Evolutionary conservation across 2,888 invertebrate species (phyloP).

Genomic region (Drosophila greeni): DNA sequence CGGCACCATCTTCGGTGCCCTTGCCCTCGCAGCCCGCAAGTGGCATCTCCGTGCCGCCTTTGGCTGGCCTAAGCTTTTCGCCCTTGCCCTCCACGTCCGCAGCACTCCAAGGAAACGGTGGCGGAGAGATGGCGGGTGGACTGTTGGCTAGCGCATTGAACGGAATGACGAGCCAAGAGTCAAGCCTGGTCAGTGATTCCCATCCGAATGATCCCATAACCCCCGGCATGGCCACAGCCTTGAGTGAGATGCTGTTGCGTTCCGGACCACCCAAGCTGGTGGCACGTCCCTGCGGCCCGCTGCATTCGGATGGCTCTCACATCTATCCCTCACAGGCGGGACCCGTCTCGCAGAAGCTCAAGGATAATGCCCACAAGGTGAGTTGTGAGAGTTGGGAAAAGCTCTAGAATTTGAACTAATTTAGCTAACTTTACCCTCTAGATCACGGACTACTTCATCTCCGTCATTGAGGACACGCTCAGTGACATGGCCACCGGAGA

Average conservation of each 20-base stretch:
- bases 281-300: slow-evolving; percentile 79
- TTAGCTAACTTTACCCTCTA: slow-evolving; percentile 65
- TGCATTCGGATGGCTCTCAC: slow-evolving; percentile 78
- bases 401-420: background rate
- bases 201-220: slow-evolving; percentile 52
- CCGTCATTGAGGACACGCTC: slow-evolving; percentile 84
- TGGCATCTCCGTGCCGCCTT: slow-evolving; percentile 55
- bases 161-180: slow-evolving; percentile 47
- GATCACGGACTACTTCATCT: slow-evolving; percentile 85
- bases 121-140: slow-evolving; percentile 34
- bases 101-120: slow-evolving; percentile 10
- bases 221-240: slow-evolving; percentile 68
- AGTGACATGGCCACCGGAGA: slow-evolving; percentile 82
- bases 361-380: slow-evolving; percentile 83
- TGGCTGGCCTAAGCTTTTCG: slow-evolving; percentile 68
- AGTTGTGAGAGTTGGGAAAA: slow-evolving; percentile 40
- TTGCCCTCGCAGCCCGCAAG: slow-evolving; percentile 5
- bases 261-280: slow-evolving; percentile 79
- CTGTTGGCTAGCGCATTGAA: slow-evolving; percentile 53
- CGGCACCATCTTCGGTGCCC: background rate
- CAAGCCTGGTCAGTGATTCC: slow-evolving; percentile 38
- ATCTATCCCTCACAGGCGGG: slow-evolving; percentile 81
- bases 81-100: slow-evolving; percentile 15
- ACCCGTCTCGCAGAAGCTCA: slow-evolving; percentile 81
- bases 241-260: slow-evolving; percentile 74